Conservation (phyloP, 2,888 invertebrate species). For the Melitaea athalia region DNA sequence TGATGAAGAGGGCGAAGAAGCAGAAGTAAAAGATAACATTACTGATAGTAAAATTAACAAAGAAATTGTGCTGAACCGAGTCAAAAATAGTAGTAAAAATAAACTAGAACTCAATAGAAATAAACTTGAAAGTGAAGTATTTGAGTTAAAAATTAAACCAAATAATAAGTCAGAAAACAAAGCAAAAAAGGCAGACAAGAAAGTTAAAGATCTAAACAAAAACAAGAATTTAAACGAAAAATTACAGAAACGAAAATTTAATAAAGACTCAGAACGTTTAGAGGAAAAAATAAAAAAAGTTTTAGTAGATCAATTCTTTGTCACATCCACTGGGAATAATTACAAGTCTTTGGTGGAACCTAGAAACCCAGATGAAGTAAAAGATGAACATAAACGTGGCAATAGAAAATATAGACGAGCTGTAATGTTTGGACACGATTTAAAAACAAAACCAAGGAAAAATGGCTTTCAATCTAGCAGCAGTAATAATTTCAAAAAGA, state of each 20-base stretch:
- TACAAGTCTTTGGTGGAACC: conserved; percentile 75
- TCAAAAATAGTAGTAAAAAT: conserved; percentile 18
- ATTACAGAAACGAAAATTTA: conserved; percentile 60
- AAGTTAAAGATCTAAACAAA: conserved; percentile 60
- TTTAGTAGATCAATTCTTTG: conserved; percentile 72
- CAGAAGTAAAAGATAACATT: conserved; percentile 28
- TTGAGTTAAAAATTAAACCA: conserved; percentile 32
- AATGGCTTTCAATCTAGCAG: conserved; percentile 48
- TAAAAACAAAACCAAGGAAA: conserved; percentile 58
- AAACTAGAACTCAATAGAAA: conserved; percentile 9
- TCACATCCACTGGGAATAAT: conserved; percentile 70
- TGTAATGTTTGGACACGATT: conserved; percentile 71
- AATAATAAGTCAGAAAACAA: conserved; percentile 24
- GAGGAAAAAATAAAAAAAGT: conserved; percentile 54
- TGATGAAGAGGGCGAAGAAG: too few species aligned
- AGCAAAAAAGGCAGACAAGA: conserved; percentile 46
- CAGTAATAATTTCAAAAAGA: conserved; percentile 17
- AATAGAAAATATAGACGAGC: conserved; percentile 74
- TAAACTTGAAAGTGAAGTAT: conserved; percentile 21
- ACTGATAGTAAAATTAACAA: conserved; percentile 26
- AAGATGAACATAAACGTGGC: conserved; percentile 68
- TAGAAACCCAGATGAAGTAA: conserved; percentile 71
- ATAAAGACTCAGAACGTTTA: conserved; percentile 52
- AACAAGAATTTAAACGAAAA: conserved; percentile 71
- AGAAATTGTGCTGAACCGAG: conserved; percentile 22